Evolutionary conservation across 2,888 invertebrate species (phyloP), one percentile per base, ranked within the genome.

Genomic region (Drosophila borborema): DNA sequence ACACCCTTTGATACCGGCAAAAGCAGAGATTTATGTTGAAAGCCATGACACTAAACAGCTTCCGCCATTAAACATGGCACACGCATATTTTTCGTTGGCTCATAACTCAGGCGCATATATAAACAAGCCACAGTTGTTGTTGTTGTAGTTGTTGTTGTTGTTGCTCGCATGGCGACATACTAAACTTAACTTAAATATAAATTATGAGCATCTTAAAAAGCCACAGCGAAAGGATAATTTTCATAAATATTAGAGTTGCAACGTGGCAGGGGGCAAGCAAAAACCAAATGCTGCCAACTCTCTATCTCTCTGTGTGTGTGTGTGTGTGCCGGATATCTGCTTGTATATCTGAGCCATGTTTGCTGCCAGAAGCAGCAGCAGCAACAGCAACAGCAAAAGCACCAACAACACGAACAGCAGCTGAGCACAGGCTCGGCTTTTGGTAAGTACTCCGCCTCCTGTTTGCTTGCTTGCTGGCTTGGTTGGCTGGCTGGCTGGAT

Each of bases 141-240:
- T 62, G 74, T 45, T 62, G 74, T 45, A 55, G 66, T 7, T 71
- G 68, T 55, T 41, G 73, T 40, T 70, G 65, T 45, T 65, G 54
- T 31, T 59, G 71, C 80, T 78, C 72, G 79, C 70, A 77, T 87
- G 80, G 86, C 83, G 85, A 85, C 87, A 87, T 71, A 77, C 86
- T 83, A 86, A 82, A 86, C 89, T 82, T 82, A 82, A 82, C 82
- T 82, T 82, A 81, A 89, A 88, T 82, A 89, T 91, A 90, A 91
- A 91, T 91, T 91, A 91, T 89, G 86, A 90, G 90, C 82, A 82
- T 80, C 86, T 84, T 84, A 82, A 83, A 89, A 88, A 89, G 86
- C 89, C 90, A 86, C 86, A 84, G 87, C 87, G 81, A 85, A 81
- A 84, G 90, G 81, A 88, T 89, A 85, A 89, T 87, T 90, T 86